Evolutionary conservation across 1,140 invertebrate genomes (phyloP).

Genomic region (Sinella curviseta): DNA sequence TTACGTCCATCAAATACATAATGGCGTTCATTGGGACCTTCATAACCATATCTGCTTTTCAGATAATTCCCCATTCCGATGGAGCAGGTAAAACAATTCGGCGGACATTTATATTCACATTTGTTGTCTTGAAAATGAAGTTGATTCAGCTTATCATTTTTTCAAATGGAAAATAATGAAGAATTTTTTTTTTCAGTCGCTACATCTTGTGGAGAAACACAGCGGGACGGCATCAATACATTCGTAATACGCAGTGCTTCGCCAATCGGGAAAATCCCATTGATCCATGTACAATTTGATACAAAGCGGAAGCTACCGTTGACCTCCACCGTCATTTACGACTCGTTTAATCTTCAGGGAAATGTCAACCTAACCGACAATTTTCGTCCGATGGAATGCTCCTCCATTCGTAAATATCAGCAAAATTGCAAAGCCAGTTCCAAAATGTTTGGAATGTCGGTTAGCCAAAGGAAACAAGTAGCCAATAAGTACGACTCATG

Average conservation of each 20-base stretch:
- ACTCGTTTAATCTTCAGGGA: background rate
- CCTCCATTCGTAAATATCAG: background rate
- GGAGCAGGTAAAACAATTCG: too few relatives aligned
- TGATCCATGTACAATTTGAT: constrained; percentile 14
- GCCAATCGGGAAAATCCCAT: background rate
- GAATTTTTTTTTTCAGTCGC: background rate
- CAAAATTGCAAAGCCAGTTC: background rate
- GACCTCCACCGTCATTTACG: constrained; percentile 12
- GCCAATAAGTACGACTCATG: background rate
- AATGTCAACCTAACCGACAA: background rate
- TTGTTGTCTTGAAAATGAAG: too few relatives aligned
- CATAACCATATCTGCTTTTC: too few relatives aligned
- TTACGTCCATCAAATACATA: too few relatives aligned
- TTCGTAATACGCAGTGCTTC: constrained; percentile 23
- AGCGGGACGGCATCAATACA: constrained; percentile 3
- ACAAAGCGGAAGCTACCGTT: background rate
- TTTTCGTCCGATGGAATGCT: background rate
- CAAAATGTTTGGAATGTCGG: background rate
- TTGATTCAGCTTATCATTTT: too few relatives aligned
- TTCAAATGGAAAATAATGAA: too few relatives aligned
- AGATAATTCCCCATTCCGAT: too few relatives aligned
- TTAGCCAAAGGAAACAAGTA: background rate
- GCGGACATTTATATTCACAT: too few relatives aligned
- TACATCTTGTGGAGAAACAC: background rate
- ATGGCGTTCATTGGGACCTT: too few relatives aligned